These are phyloP conservation scores for Drosophila setifemur DNA, from an alignment of 1,140 invertebrate species.

Conservation along the genomic window DNA sequence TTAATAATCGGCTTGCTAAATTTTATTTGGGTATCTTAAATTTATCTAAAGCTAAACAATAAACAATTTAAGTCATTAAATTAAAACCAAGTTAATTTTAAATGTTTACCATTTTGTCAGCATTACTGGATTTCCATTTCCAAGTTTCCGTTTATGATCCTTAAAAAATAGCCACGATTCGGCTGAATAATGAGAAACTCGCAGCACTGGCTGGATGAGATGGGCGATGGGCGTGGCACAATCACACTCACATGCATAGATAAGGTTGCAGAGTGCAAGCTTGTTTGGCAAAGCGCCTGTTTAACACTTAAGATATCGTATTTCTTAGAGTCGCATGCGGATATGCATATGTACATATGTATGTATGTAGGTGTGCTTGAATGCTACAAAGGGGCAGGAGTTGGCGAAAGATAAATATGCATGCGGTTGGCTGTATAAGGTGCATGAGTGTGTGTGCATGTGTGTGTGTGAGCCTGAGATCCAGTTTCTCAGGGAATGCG, in stretches of 20 bases:
- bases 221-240: slow-evolving; percentile 40
- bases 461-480: neutral
- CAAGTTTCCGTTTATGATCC: neutral
- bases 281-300: slow-evolving; percentile 79
- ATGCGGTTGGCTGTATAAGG: slow-evolving; percentile 71
- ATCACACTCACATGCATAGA: slow-evolving; percentile 8
- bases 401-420: slow-evolving; percentile 74
- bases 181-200: no score
- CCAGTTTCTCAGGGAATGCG: neutral
- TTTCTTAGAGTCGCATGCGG: slow-evolving; percentile 53
- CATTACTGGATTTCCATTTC: no score
- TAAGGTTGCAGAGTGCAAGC: slow-evolving; percentile 48
- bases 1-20: no score
- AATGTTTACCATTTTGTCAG: no score
- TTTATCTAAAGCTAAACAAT: no score
- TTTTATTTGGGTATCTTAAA: no score
- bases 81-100: no score
- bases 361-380: slow-evolving; percentile 26
- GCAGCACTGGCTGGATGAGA: slow-evolving; percentile 29
- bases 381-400: slow-evolving; percentile 44
- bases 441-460: slow-evolving; percentile 23
- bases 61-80: no score
- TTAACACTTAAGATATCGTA: slow-evolving; percentile 81
- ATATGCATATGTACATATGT: neutral
- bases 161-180: no score